phyloP scores from a whole-genome alignment of 2,113 vertebrate genomes.

The Phasianus colchicus region DNA sequence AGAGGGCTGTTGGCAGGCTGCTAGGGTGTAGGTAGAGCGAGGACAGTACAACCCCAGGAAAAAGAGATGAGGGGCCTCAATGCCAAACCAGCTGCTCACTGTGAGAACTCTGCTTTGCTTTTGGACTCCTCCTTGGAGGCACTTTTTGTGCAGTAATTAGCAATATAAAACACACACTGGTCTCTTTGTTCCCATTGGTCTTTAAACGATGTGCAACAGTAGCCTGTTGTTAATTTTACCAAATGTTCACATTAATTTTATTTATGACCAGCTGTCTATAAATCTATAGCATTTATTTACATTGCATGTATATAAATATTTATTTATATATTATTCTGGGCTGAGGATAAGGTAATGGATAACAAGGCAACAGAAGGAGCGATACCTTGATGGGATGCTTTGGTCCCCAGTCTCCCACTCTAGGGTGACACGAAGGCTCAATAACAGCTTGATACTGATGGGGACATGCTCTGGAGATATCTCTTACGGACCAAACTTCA shows the following conservation, averaged over 20 bases:
- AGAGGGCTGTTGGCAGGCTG: conserved; percentile 30
- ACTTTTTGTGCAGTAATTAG: neutral
- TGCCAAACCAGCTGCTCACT: neutral
- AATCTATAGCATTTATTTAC: neutral
- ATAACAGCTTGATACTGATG: fast-evolving
- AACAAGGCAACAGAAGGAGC: neutral
- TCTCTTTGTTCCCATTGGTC: conserved; percentile 18
- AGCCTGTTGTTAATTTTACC: neutral
- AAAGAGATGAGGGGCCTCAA: neutral
- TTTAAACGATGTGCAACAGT: neutral
- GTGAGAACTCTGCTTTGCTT: neutral
- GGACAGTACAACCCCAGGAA: neutral
- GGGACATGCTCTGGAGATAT: neutral
- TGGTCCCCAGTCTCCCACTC: neutral
- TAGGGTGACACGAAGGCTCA: neutral
- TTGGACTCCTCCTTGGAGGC: neutral
- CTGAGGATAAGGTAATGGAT: neutral
- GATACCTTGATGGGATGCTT: neutral
- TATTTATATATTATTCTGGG: neutral
- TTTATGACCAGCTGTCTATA: neutral
- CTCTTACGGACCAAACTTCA: neutral
- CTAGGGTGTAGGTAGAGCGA: fast-evolving
- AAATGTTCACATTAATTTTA: conserved; percentile 31
- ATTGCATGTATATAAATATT: neutral
- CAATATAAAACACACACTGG: neutral